Percentiles rank a stretch among this genome's conserved stretches.
phyloP scores from a whole-genome alignment of 2,888 invertebrate genomes.

The Thymelicus sylvestris region DNA sequence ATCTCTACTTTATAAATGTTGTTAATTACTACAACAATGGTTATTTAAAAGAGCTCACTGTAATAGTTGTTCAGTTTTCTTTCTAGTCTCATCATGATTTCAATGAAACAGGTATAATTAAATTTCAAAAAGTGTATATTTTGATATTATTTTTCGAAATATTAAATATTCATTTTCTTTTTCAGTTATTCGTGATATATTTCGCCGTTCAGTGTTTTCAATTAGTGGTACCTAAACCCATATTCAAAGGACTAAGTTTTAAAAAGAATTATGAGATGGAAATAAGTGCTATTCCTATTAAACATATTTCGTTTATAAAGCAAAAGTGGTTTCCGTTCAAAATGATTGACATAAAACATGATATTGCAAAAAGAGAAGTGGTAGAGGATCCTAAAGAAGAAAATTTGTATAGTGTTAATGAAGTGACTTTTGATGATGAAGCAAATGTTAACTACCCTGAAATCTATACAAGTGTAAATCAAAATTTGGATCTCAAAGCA shows the following conservation, averaged over 20 bases:
- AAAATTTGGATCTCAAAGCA: conserved; percentile 18
- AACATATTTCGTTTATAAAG: conserved; percentile 56
- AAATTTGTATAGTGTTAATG: conserved; percentile 28
- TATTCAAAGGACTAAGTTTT: conserved; percentile 55
- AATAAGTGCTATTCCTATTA: conserved; percentile 54
- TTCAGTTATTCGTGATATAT: conserved; percentile 47
- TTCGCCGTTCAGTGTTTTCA: conserved; percentile 44
- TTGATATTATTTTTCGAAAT: conserved; percentile 18
- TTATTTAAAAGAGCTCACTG: conserved; percentile 27
- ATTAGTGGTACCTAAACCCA: conserved; percentile 44
- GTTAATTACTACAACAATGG: conserved; percentile 18
- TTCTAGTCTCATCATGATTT: conserved; percentile 35
- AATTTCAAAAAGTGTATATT: background rate
- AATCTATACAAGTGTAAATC: conserved; percentile 21
- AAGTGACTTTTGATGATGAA: conserved; percentile 28
- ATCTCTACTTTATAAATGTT: conserved; percentile 20
- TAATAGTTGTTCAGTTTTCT: conserved; percentile 13
- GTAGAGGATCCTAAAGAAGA: conserved; percentile 23
- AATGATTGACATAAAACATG: conserved; percentile 52
- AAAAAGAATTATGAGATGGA: conserved; percentile 59
- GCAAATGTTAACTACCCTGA: conserved; percentile 13
- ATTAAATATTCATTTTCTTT: conserved; percentile 28
- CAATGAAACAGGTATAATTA: conserved; percentile 21
- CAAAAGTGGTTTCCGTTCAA: conserved; percentile 59
- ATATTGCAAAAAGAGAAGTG: conserved; percentile 50